Percentiles rank a stretch among this genome's conserved stretches.
phyloP scores from a whole-genome alignment of 30 jellyfish, hydroid and myxozoan genomes.

The Sanderia malayensis region DNA sequence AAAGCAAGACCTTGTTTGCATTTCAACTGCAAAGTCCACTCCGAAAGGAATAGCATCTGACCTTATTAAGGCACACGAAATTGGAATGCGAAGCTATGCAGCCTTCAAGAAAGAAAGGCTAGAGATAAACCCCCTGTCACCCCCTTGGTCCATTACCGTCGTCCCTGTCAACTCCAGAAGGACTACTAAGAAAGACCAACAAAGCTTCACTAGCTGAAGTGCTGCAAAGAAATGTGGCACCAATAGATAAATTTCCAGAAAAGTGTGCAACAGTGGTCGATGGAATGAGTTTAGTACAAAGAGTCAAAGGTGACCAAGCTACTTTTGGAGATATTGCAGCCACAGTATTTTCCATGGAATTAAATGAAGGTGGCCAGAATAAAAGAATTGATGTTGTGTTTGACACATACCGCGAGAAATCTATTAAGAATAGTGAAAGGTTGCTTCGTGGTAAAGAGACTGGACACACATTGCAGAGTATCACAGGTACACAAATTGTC shows the following conservation, averaged over 20 bases:
- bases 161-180: conserved; percentile 9
- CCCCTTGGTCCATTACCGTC: background rate
- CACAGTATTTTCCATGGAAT: conserved; percentile 8
- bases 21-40: conserved; percentile 19
- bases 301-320: conserved; percentile 18
- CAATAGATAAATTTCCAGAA: conserved; percentile 9
- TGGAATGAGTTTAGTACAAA: conserved; percentile 15
- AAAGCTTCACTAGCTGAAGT: background rate
- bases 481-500: conserved; percentile 11
- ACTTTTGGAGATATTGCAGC: conserved; percentile 17
- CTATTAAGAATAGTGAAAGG: conserved; percentile 9
- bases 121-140: conserved; percentile 17
- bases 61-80: conserved; percentile 16
- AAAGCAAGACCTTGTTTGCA: conserved; percentile 14
- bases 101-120: conserved; percentile 18
- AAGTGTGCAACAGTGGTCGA: conserved; percentile 10
- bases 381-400: conserved; percentile 15
- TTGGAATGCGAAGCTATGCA: conserved; percentile 15
- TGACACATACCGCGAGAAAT: conserved; percentile 10
- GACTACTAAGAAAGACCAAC: background rate
- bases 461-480: conserved; percentile 10
- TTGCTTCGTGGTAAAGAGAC: conserved; percentile 9
- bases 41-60: conserved; percentile 18
- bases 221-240: conserved; percentile 16
- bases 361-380: conserved; percentile 16